These are phyloP conservation scores for Macrotis lagotis DNA, from an alignment of 2,113 vertebrate species.

Conservation along the genomic window DNA sequence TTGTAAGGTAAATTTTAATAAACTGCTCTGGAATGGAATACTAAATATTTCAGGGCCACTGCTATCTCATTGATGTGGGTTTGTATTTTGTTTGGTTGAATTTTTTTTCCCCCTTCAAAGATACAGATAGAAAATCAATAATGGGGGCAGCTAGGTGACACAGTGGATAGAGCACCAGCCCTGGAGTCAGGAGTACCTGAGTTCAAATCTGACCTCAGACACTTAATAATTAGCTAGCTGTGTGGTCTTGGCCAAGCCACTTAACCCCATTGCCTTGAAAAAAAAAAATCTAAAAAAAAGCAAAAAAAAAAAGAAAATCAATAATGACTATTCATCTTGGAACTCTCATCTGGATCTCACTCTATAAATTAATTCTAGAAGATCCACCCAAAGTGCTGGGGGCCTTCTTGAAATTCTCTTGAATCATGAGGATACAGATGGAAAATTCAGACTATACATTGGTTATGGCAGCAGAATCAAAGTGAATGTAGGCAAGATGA, in stretches of 20 bases:
- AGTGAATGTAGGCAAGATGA: neutral
- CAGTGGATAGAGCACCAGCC: too few relatives aligned
- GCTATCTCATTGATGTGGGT: neutral
- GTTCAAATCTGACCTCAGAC: too few relatives aligned
- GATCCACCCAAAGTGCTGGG: neutral
- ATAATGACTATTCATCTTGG: neutral
- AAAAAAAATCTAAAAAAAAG: too few relatives aligned
- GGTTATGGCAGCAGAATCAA: neutral
- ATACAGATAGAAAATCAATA: neutral
- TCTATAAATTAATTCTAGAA: too few relatives aligned
- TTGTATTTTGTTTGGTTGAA: too few relatives aligned
- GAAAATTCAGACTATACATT: neutral
- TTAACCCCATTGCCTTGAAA: too few relatives aligned
- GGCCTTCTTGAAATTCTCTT: neutral
- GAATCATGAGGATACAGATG: neutral
- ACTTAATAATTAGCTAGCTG: too few relatives aligned
- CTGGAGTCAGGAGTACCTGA: too few relatives aligned
- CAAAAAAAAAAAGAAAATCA: too few relatives aligned
- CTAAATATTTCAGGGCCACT: neutral
- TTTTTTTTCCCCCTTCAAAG: neutral
- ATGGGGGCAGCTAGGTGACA: too few relatives aligned
- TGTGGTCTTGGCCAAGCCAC: too few relatives aligned
- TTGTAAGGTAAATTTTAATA: neutral
- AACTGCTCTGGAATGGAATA: neutral
- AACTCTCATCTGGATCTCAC: neutral